Percentiles rank a stretch among this genome's conserved stretches.
phyloP scores from a whole-genome alignment of 92 coral and sea anemone genomes.

The Meandrina meandrites region DNA sequence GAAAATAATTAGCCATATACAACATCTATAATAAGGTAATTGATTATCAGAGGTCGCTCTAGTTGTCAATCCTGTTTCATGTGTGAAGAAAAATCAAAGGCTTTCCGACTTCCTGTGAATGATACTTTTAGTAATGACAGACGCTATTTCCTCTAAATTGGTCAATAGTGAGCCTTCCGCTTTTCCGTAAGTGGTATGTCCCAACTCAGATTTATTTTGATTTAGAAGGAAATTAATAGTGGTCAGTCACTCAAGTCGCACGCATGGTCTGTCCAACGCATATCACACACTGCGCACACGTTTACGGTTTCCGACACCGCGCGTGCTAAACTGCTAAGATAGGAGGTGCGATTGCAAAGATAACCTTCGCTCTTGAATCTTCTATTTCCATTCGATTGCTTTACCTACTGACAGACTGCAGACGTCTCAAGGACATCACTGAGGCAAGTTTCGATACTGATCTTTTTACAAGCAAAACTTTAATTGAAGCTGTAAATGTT shows the following conservation, averaged over 20 bases:
- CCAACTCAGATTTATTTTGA: constrained; percentile 6
- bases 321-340: constrained; percentile 14
- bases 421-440: constrained; percentile 26
- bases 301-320: background rate
- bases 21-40: constrained; percentile 3
- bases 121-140: constrained; percentile 49
- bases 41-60: constrained; percentile 28
- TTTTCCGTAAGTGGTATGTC: constrained; percentile 7
- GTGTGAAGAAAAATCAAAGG: constrained; percentile 13
- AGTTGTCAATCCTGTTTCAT: constrained; percentile 13
- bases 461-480: constrained; percentile 1
- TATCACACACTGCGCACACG: background rate
- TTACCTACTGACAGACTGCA: constrained; percentile 26
- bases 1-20: constrained; percentile 15
- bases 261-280: background rate
- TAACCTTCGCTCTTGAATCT: constrained; percentile 26
- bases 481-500: background rate
- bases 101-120: constrained; percentile 61
- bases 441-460: constrained; percentile 17
- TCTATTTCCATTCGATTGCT: constrained; percentile 32
- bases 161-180: constrained; percentile 38
- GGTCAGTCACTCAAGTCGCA: background rate
- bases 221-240: constrained; percentile 8
- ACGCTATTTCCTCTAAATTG: constrained; percentile 44
- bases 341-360: constrained; percentile 6